These are phyloP conservation scores for Pachypanchax playfairii DNA, from an alignment of 2,113 vertebrate species.

Conservation along the genomic window DNA sequence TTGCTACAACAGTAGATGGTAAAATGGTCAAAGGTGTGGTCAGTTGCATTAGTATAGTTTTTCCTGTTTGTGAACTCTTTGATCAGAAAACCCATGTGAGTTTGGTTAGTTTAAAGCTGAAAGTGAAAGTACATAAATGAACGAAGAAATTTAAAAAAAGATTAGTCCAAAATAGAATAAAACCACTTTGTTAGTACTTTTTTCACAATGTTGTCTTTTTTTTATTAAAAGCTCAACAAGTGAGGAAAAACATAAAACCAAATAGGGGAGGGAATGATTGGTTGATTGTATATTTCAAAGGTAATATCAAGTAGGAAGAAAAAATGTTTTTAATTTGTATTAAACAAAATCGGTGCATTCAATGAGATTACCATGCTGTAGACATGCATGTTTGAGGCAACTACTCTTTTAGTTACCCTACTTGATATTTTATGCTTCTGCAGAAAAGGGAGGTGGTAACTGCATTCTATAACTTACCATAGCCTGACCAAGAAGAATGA, in stretches of 20 bases:
- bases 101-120: slow-evolving; percentile 37
- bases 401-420: slow-evolving; percentile 37
- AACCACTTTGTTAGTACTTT: slow-evolving; percentile 37
- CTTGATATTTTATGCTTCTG: slow-evolving; percentile 56
- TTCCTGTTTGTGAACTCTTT: slow-evolving; percentile 11
- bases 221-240: slow-evolving; percentile 20
- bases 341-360: slow-evolving; percentile 9
- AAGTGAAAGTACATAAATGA: not conserved
- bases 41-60: slow-evolving; percentile 33
- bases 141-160: slow-evolving; percentile 1
- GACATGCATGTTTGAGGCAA: slow-evolving; percentile 15
- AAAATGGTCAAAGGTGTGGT: slow-evolving; percentile 21
- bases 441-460: slow-evolving; percentile 52
- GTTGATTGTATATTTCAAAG: slow-evolving; percentile 2
- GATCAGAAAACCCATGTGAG: slow-evolving; percentile 37
- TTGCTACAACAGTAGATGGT: slow-evolving; percentile 12
- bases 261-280: slow-evolving; percentile 15
- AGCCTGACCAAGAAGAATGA: slow-evolving; percentile 86
- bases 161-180: not conserved
- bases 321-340: slow-evolving; percentile 25
- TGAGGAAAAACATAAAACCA: slow-evolving; percentile 26
- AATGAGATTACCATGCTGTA: slow-evolving; percentile 36
- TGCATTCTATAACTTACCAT: slow-evolving; percentile 88
- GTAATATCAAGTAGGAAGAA: slow-evolving; percentile 60
- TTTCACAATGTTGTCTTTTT: not conserved